Evolutionary conservation across 2,113 vertebrate genomes (phyloP).

Genomic region (Bos javanicus): DNA sequence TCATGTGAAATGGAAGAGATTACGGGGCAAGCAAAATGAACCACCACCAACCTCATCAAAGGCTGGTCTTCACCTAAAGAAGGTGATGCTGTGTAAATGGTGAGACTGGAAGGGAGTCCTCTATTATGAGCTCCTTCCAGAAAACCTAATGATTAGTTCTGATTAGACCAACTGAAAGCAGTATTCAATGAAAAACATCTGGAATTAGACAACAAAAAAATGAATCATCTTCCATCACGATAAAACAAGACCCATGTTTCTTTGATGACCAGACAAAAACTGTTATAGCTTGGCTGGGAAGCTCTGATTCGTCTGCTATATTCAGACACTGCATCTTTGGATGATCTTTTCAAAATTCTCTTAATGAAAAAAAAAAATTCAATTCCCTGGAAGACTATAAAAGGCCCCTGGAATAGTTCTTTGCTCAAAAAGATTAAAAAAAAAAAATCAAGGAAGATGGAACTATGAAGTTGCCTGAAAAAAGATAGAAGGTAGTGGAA

Average conservation of each 20-base stretch:
- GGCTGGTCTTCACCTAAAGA: neutral
- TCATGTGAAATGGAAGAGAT: neutral
- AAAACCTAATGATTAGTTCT: neutral
- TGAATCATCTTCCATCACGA: neutral
- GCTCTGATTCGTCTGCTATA: neutral
- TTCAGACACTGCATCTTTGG: neutral
- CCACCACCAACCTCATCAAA: neutral
- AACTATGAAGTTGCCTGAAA: neutral
- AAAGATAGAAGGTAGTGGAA: neutral
- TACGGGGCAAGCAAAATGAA: neutral
- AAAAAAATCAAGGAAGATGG: neutral
- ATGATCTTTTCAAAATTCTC: neutral
- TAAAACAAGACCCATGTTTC: neutral
- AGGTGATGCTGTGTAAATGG: neutral
- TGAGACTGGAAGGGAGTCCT: neutral
- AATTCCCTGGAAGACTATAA: neutral
- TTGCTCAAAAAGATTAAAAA: neutral
- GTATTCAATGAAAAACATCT: neutral
- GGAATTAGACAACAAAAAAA: neutral
- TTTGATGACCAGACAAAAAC: neutral
- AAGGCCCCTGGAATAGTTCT: neutral
- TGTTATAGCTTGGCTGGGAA: neutral
- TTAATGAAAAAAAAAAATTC: neutral
- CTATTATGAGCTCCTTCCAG: neutral
- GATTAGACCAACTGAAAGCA: neutral